These are phyloP conservation scores for Lamellibrachia luymesi DNA, from an alignment of 1,140 invertebrate genomes.

Conservation along the genomic window DNA sequence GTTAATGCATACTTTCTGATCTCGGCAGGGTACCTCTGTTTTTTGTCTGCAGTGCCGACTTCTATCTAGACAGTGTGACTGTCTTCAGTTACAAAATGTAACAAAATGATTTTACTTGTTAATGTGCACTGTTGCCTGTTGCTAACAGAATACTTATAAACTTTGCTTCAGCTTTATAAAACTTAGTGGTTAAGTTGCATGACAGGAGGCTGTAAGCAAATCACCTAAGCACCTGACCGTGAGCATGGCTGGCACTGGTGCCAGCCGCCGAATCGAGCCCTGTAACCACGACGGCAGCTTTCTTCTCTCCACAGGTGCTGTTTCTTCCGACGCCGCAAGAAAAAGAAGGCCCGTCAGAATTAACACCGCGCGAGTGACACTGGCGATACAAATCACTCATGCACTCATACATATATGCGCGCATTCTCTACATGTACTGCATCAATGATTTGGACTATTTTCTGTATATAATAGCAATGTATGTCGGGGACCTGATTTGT, in stretches of 20 bases:
- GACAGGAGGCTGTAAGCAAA: background rate
- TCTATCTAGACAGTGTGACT: background rate
- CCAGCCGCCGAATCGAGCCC: background rate
- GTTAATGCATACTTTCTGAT: background rate
- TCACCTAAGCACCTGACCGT: background rate
- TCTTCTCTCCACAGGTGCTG: constrained; percentile 79
- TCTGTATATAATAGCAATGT: constrained; percentile 5
- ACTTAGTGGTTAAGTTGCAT: constrained; percentile 1
- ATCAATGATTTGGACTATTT: constrained; percentile 1
- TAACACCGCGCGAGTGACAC: background rate
- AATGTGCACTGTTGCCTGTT: background rate
- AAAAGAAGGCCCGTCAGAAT: constrained; percentile 66
- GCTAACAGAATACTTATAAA: background rate
- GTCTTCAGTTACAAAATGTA: background rate
- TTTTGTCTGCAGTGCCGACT: background rate
- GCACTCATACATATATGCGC: background rate
- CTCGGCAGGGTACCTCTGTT: background rate
- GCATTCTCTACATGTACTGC: background rate
- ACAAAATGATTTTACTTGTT: background rate
- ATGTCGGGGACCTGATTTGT: background rate
- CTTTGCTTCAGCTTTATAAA: background rate
- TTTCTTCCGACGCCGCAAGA: constrained; percentile 96
- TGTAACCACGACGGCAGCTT: constrained; percentile 31
- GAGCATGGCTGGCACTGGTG: background rate
- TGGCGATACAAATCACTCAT: background rate